Evolutionary conservation across 2,888 invertebrate genomes (phyloP).

Genomic region (Athrips mouffetella): DNA sequence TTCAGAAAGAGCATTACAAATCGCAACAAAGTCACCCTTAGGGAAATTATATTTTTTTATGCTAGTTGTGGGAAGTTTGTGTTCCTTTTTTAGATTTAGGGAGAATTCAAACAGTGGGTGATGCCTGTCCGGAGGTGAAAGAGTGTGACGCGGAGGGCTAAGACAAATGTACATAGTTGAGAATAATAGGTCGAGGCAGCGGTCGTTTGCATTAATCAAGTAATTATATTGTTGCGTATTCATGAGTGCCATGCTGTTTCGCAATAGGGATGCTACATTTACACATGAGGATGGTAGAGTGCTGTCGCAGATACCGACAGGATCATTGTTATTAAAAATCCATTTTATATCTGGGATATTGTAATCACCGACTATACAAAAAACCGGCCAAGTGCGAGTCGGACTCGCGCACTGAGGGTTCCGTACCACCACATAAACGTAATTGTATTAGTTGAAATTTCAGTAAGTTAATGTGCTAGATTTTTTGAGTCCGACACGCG

Average conservation of each 20-base stretch:
- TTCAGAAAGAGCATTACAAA: neutral
- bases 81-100: neutral
- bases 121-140: neutral
- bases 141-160: neutral
- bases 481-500: too few relatives aligned
- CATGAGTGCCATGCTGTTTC: neutral
- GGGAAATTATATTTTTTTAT: neutral
- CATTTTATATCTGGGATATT: too few relatives aligned
- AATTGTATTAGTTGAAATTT: too few relatives aligned
- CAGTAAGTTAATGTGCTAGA: too few relatives aligned
- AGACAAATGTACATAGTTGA: neutral
- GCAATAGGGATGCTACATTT: neutral
- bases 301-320: too few relatives aligned
- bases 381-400: too few relatives aligned
- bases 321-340: too few relatives aligned
- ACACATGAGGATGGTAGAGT: too few relatives aligned
- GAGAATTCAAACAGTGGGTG: neutral
- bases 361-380: too few relatives aligned
- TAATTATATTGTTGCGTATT: neutral
- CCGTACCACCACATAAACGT: too few relatives aligned
- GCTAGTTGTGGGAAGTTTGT: neutral
- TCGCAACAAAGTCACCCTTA: neutral
- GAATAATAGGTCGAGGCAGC: neutral
- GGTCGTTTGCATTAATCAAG: neutral
- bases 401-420: too few relatives aligned